phyloP scores from a whole-genome alignment of 2,797 vertebrate genomes.

The Phoeniculus purpureus region DNA sequence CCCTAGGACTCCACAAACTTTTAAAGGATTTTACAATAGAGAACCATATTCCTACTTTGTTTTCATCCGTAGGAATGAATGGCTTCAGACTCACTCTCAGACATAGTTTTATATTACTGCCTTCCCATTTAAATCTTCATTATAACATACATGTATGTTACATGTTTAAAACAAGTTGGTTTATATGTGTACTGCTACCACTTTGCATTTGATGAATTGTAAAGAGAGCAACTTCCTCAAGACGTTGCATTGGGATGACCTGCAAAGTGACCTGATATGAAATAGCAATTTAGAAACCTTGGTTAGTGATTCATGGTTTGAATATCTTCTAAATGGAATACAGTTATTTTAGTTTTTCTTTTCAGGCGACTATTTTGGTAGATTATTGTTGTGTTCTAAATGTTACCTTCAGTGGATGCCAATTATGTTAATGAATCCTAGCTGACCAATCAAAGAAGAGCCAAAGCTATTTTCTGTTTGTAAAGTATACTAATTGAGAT shows the following conservation, averaged over 20 bases:
- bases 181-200: not conserved
- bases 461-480: not conserved
- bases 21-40: not conserved
- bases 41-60: not conserved
- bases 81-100: not conserved
- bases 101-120: not conserved
- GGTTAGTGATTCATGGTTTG: not conserved
- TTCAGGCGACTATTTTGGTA: not conserved
- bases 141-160: not conserved
- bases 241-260: not conserved
- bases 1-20: not conserved
- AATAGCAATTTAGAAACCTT: not conserved
- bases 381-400: not conserved
- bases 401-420: not conserved
- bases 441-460: not conserved
- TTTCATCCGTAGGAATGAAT: not conserved
- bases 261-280: not conserved
- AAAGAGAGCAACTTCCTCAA: not conserved
- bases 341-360: not conserved
- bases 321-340: not conserved
- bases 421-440: constrained; percentile 5
- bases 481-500: not conserved
- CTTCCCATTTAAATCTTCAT: not conserved
- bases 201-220: not conserved
- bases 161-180: not conserved